phyloP scores from a whole-genome alignment of 92 coral and sea anemone genomes.

The Actinernus sp. region DNA sequence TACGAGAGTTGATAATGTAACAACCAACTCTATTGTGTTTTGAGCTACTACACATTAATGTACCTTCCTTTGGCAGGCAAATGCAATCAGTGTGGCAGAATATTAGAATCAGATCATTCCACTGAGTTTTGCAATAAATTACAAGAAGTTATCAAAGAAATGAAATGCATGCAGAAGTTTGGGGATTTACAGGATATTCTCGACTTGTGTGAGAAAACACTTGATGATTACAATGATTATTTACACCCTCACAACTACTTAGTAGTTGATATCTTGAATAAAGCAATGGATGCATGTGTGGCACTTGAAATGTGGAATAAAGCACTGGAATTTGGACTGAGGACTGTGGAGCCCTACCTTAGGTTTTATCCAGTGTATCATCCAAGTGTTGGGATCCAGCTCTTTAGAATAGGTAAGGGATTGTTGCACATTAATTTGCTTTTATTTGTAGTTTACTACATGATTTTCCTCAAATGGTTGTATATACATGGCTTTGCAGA shows the following conservation, averaged over 20 bases:
- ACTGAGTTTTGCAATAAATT: conserved; percentile 1
- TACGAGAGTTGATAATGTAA: no score
- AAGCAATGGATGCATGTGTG: conserved; percentile 88
- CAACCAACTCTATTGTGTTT: no score
- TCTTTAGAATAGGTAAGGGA: conserved; percentile 94
- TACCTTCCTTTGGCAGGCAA: conserved; percentile 3
- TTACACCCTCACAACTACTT: conserved; percentile 70
- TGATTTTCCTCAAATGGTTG: neutral
- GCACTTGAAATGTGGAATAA: conserved; percentile 67
- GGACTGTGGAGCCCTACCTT: conserved; percentile 72
- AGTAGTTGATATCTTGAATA: conserved; percentile 63
- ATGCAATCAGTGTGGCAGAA: conserved; percentile 19
- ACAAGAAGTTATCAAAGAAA: conserved; percentile 39
- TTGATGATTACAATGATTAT: conserved; percentile 44
- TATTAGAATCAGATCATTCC: neutral
- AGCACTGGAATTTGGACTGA: conserved; percentile 84
- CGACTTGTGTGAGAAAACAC: conserved; percentile 58
- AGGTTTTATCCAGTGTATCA: conserved; percentile 79
- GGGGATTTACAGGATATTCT: conserved; percentile 31
- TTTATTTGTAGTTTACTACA: neutral
- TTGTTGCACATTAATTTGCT: neutral
- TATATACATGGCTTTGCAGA: neutral
- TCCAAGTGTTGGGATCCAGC: conserved; percentile 89
- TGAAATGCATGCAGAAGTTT: conserved; percentile 28
- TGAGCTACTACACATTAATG: no score